Base-by-base conservation (phyloP, 2,113 vertebrate genomes). In the Sprattus sprattus region DNA sequence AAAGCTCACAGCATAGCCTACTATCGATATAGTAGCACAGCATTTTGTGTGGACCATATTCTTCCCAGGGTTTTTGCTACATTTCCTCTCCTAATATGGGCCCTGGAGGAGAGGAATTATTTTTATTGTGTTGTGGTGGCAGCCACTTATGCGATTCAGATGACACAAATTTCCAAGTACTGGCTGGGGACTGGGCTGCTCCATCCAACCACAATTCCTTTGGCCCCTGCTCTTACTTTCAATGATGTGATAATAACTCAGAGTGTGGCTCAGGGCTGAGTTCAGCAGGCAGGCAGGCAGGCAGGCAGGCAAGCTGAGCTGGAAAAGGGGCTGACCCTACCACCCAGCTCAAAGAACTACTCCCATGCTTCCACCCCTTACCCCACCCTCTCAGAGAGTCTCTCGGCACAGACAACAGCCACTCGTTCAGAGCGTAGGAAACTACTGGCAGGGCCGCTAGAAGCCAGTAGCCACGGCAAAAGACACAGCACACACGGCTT, bases 141-240 rank as follows among this genome's bases (percentile, higher is more conserved):
- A 25, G 9, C 64, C 64, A 71, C 78, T 82, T 83, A 85, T 87
- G 44, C 8, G 52, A 85, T 81, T 86, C 87, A 87, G 45, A 83
- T 87, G 87, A 86, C 87, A 75, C 20, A 81, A 81, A 86, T 88
- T 84, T 47, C 50, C 22, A 15, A 39, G 52, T 49, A 1, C 46
- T 28, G 9, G 64, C 64, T n/a, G n/a, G n/a, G n/a, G n/a, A n/a
- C n/a, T n/a, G 9, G 64, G n/a, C 13, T 16, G 52, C 64, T 28
- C 10, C 10, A 28, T 71, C 64, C 25, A 11, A 71, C 64, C 64
- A 71, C 64, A 71, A 32, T 13, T 71, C 64, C 64, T 71, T 71
- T 32, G n/a, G 64, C 64, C 32, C 25, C 25, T 9, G 25, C 28
- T 11, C n/a, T 71, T 28, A 9, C 64, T 71, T 7, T 71, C 64